phyloP scores from a whole-genome alignment of 2,888 invertebrate species.

The Ochropleura plecta region DNA sequence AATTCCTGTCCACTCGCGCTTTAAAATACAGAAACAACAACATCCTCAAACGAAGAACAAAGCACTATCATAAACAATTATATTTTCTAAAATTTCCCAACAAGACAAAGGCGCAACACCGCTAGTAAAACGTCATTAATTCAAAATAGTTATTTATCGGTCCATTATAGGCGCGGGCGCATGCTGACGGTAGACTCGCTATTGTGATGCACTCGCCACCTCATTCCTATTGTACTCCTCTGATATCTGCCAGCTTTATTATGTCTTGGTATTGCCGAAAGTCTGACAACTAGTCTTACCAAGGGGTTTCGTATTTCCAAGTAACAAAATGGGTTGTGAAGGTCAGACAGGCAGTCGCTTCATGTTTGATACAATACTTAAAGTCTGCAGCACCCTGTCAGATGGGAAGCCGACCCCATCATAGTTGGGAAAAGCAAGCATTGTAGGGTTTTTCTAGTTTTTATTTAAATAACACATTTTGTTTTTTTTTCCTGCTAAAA shows the following conservation, averaged over 20 bases:
- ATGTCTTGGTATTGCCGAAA: conserved; percentile 23
- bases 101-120: conserved; percentile 60
- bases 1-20: not conserved
- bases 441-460: conserved; percentile 31
- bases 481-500: not conserved
- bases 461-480: conserved; percentile 3
- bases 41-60: conserved; percentile 3
- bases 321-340: not conserved
- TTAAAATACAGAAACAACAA: not conserved
- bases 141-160: conserved; percentile 80
- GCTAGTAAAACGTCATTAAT: conserved; percentile 74
- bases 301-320: not conserved
- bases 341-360: not conserved
- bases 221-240: conserved; percentile 77
- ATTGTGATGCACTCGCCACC: conserved; percentile 80
- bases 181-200: conserved; percentile 61
- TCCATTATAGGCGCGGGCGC: conserved; percentile 74
- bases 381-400: not conserved
- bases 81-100: conserved; percentile 50
- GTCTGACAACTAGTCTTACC: conserved; percentile 8
- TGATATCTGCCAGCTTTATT: conserved; percentile 66
- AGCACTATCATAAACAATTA: conserved; percentile 23
- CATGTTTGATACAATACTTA: too few relatives aligned
- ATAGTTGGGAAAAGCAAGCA: not conserved
- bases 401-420: not conserved